Evolutionary conservation across 2,888 invertebrate species (phyloP), one percentile per base, ranked within the genome.

Genomic region (Mesopsocus fuscifrons): DNA sequence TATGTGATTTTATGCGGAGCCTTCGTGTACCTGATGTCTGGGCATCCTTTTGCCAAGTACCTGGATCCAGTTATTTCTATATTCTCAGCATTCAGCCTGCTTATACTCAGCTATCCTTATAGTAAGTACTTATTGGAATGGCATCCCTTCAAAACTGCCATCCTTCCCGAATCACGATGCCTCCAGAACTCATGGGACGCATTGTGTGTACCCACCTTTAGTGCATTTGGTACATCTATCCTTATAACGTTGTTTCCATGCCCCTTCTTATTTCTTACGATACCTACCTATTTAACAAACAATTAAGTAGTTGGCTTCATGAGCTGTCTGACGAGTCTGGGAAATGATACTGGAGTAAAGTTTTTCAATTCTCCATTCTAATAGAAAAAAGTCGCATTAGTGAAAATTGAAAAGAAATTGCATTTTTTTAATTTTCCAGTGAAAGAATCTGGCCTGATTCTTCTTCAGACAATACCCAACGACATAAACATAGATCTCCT

Each of bases 391-490:
- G n/a, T n/a, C n/a, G n/a, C n/a, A n/a, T n/a, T n/a, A n/a, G n/a
- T n/a, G n/a, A n/a, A n/a, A n/a, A n/a, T n/a, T n/a, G n/a, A n/a
- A n/a, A n/a, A n/a, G n/a, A n/a, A n/a, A n/a, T n/a, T n/a, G n/a
- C n/a, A n/a, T n/a, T n/a, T n/a, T 22, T n/a, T 17, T 52, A 41
- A 49, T 47, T 51, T 61, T 61, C 32, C 63, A 89, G 88, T 91
- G 73, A 82, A 82, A 51, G 83, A 89, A 58, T 85, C 89, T 9
- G 81, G 87, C 3, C 62, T 85, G 44, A 87, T 92, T 53, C 67
- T 92, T 1, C 68, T 94, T 16, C 91, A 94, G 63, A 92, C 91
- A 1, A 89, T 92, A 45, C 92, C 94, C 0, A 82, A 77, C 51
- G 80, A 87, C 11, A 78, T 92, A 48, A 78, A 89, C 54, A 77